phyloP scores from a whole-genome alignment of 1,140 invertebrate species.

The Drosophila sechellia region DNA sequence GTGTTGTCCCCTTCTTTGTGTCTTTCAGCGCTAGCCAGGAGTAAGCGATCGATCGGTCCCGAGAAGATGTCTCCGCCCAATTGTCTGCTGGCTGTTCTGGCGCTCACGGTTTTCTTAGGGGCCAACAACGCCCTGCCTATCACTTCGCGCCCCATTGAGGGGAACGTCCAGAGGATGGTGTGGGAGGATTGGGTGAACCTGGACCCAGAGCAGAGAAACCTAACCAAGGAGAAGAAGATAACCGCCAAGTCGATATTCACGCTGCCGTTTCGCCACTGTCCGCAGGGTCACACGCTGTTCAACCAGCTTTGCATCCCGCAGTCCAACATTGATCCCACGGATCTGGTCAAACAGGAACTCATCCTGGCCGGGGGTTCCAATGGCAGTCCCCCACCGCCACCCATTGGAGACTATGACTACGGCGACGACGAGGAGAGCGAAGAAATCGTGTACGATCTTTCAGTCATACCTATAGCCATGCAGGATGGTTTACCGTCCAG shows the following conservation, averaged over 20 bases:
- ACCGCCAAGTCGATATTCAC: slow-evolving; percentile 83
- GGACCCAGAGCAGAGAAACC: slow-evolving; percentile 60
- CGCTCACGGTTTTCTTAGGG: slow-evolving; percentile 13
- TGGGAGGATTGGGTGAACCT: slow-evolving; percentile 80
- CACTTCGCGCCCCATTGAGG: slow-evolving; percentile 80
- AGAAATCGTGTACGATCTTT: slow-evolving; percentile 37
- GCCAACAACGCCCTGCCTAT: slow-evolving; percentile 56
- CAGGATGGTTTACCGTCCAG: background rate
- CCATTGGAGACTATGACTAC: slow-evolving; percentile 57
- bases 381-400: slow-evolving; percentile 2
- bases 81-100: slow-evolving; percentile 24
- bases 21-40: slow-evolving; percentile 12
- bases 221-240: slow-evolving; percentile 76
- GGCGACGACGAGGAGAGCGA: slow-evolving; percentile 36
- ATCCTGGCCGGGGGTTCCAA: slow-evolving; percentile 19
- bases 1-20: background rate
- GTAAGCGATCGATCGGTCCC: slow-evolving; percentile 3
- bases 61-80: slow-evolving; percentile 19
- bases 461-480: slow-evolving; percentile 6
- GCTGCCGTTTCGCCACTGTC: slow-evolving; percentile 68
- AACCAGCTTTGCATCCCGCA: slow-evolving; percentile 73
- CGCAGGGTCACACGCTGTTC: slow-evolving; percentile 62
- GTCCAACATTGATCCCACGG: slow-evolving; percentile 63
- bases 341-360: slow-evolving; percentile 63
- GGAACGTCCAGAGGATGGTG: slow-evolving; percentile 75